Evolutionary conservation across 2,888 invertebrate genomes (phyloP).

Genomic region (Argyresthia goedartella): DNA sequence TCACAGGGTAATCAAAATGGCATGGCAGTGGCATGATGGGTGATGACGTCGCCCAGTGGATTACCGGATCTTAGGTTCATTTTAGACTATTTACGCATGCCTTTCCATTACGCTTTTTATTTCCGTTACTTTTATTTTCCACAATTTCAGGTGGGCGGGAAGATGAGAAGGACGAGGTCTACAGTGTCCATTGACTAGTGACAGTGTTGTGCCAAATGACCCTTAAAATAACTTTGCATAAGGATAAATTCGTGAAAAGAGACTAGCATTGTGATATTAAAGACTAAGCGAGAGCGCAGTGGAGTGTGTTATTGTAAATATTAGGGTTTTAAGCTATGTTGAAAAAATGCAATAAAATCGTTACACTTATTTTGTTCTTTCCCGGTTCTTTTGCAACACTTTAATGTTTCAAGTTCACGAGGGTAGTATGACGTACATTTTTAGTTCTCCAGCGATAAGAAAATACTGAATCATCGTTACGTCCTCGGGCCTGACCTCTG

Average conservation of each 20-base stretch:
- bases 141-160: slow-evolving; percentile 59
- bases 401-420: no score
- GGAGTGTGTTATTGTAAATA: slow-evolving; percentile 52
- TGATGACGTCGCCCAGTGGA: not conserved
- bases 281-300: slow-evolving; percentile 49
- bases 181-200: slow-evolving; percentile 53
- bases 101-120: slow-evolving; percentile 12
- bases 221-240: slow-evolving; percentile 8
- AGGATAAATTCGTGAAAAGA: slow-evolving; percentile 37
- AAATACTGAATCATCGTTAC: no score
- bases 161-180: slow-evolving; percentile 58
- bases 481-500: no score
- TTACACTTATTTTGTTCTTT: slow-evolving; percentile 37
- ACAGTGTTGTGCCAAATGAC: slow-evolving; percentile 30
- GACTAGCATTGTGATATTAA: slow-evolving; percentile 68
- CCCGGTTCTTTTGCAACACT: not conserved
- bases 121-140: slow-evolving; percentile 18
- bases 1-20: no score
- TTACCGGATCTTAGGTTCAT: not conserved
- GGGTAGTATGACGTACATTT: no score
- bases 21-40: not conserved
- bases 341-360: slow-evolving; percentile 43
- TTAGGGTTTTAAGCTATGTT: slow-evolving; percentile 45
- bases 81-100: not conserved
- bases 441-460: no score